Conservation (phyloP, 1,140 invertebrate genomes). For the Maniola jurtina region DNA sequence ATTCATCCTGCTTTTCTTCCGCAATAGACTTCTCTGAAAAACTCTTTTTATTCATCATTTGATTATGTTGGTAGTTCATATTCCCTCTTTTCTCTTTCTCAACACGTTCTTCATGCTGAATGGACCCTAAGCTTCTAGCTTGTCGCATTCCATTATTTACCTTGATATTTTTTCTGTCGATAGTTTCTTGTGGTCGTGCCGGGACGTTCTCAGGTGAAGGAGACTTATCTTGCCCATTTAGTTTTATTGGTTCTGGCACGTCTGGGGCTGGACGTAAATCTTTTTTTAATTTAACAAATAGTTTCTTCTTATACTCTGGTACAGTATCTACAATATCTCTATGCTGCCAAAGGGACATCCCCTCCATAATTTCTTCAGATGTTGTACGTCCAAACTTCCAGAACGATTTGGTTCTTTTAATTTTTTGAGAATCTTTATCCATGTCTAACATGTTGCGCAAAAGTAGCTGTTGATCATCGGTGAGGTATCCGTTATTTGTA, state of each 20-base stretch:
- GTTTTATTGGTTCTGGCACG: conserved; percentile 60
- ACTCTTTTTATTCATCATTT: conserved; percentile 68
- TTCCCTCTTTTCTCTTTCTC: conserved; percentile 67
- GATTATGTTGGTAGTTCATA: conserved; percentile 54
- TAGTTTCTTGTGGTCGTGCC: conserved; percentile 70
- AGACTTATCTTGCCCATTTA: conserved; percentile 62
- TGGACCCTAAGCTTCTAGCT: conserved; percentile 73
- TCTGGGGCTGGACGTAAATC: conserved; percentile 65
- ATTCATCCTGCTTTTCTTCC: conserved; percentile 73
- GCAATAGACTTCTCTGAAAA: conserved; percentile 72
- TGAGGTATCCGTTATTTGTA: conserved; percentile 78
- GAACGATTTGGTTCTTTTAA: conserved; percentile 91
- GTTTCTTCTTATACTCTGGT: conserved; percentile 76
- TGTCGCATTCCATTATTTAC: conserved; percentile 69
- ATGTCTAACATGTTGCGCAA: conserved; percentile 75
- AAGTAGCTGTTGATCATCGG: conserved; percentile 77
- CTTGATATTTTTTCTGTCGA: conserved; percentile 74
- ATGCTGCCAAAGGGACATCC: conserved; percentile 92
- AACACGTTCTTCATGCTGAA: conserved; percentile 64
- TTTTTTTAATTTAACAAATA: conserved; percentile 73
- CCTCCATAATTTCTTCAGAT: conserved; percentile 86
- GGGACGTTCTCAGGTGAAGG: conserved; percentile 49
- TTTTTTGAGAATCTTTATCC: conserved; percentile 77
- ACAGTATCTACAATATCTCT: conserved; percentile 87
- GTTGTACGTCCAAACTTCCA: conserved; percentile 88